These are phyloP conservation scores for Remorina albescens DNA, from an alignment of 2,797 vertebrate genomes.

Conservation along the genomic window DNA sequence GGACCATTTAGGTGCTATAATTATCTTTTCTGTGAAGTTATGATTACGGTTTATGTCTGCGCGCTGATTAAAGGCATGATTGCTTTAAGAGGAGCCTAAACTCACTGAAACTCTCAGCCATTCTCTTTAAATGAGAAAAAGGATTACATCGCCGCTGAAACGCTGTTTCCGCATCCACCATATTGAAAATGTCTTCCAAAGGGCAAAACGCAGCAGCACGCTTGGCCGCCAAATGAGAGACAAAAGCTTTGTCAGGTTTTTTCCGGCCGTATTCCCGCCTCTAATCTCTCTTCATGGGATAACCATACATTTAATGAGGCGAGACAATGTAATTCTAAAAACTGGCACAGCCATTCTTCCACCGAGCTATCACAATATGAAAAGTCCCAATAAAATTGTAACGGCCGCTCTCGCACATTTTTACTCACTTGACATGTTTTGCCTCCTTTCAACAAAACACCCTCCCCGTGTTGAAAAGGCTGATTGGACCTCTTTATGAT, in stretches of 20 bases:
- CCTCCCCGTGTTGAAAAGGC: conserved; percentile 74
- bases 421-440: conserved; percentile 70
- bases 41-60: neutral
- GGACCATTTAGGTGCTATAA: neutral
- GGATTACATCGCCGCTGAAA: conserved; percentile 10
- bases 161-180: conserved; percentile 41
- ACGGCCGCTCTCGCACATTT: conserved; percentile 58
- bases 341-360: conserved; percentile 67
- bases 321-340: conserved; percentile 80
- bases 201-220: conserved; percentile 51
- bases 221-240: conserved; percentile 48
- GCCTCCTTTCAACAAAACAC: conserved; percentile 77
- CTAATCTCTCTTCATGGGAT: conserved; percentile 73
- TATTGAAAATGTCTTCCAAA: conserved; percentile 63
- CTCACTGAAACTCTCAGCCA: neutral
- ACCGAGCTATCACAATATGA: conserved; percentile 60
- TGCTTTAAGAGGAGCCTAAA: neutral
- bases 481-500: conserved; percentile 26
- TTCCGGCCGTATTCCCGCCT: conserved; percentile 43
- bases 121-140: conserved; percentile 9
- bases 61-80: conserved; percentile 2
- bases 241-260: conserved; percentile 60
- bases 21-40: conserved; percentile 8
- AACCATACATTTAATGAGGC: conserved; percentile 81
- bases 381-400: conserved; percentile 70